Evolutionary conservation across 2,113 vertebrate species (phyloP).

Genomic region (Carassius auratus): DNA sequence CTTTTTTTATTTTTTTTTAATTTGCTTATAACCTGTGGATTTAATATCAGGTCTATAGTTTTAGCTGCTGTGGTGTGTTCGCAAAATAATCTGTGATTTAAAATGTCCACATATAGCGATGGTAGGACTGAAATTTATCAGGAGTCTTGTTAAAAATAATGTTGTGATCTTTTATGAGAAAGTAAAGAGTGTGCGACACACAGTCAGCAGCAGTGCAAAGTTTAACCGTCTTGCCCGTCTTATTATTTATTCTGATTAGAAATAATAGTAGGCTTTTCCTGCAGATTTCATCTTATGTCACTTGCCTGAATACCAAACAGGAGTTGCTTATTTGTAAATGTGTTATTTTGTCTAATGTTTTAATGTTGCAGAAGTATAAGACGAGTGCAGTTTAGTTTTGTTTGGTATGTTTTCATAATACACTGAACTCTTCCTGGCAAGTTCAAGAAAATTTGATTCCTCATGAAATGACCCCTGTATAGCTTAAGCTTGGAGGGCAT

Average conservation of each 20-base stretch:
- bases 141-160: not conserved
- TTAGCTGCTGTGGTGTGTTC: no score
- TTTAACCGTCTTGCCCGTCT: not conserved
- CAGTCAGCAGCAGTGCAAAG: not conserved
- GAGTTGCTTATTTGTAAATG: not conserved
- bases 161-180: not conserved
- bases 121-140: not conserved
- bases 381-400: not conserved
- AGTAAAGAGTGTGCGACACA: not conserved
- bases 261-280: not conserved
- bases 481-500: not conserved
- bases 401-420: not conserved
- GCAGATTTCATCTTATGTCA: not conserved
- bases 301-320: not conserved
- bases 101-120: no score
- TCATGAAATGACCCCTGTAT: not conserved
- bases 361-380: not conserved
- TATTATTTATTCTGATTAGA: not conserved
- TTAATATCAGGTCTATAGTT: no score
- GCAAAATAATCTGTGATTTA: no score
- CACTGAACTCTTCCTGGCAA: not conserved
- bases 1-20: no score
- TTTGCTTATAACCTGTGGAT: no score
- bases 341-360: not conserved
- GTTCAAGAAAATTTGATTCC: not conserved